A percentile compares a stretch with the other conserved stretches of the same genome.
Conservation (phyloP, 2,113 vertebrate genomes). For the Vulpes lagopus region DNA sequence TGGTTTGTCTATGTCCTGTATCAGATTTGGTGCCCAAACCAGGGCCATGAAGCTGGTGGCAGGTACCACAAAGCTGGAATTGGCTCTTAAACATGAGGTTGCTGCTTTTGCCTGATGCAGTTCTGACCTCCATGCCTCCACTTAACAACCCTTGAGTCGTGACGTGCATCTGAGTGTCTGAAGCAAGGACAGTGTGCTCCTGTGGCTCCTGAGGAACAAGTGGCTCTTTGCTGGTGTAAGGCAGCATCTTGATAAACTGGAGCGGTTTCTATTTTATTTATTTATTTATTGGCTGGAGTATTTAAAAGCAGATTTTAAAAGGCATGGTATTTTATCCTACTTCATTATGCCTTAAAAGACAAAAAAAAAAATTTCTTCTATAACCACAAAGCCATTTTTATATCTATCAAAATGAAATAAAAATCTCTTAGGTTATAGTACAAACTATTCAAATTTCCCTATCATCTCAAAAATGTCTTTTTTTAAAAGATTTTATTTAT, state of each 20-base stretch:
- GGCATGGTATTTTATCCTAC: neutral
- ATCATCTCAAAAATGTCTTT: neutral
- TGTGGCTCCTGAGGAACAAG: slow-evolving; percentile 97
- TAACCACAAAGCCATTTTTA: neutral
- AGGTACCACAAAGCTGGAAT: slow-evolving; percentile 95
- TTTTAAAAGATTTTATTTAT: too few species aligned
- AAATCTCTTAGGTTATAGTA: neutral
- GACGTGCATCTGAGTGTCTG: slow-evolving; percentile 93
- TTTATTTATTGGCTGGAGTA: neutral
- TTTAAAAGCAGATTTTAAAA: slow-evolving; percentile 4
- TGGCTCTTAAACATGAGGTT: slow-evolving; percentile 95
- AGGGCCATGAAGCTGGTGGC: slow-evolving; percentile 96
- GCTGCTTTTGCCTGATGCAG: slow-evolving; percentile 95
- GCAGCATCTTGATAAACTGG: slow-evolving; percentile 95
- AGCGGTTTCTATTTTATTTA: slow-evolving; percentile 82
- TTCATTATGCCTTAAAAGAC: slow-evolving; percentile 2
- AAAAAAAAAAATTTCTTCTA: neutral
- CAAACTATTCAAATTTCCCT: neutral
- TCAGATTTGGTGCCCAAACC: slow-evolving; percentile 96
- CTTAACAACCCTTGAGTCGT: slow-evolving; percentile 93
- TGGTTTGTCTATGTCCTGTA: slow-evolving; percentile 95
- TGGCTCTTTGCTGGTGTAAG: slow-evolving; percentile 95
- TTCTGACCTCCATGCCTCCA: slow-evolving; percentile 94
- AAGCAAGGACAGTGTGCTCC: slow-evolving; percentile 95
- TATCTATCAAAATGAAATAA: neutral